phyloP scores from a whole-genome alignment of 2,888 invertebrate species.

The Acronicta psi region DNA sequence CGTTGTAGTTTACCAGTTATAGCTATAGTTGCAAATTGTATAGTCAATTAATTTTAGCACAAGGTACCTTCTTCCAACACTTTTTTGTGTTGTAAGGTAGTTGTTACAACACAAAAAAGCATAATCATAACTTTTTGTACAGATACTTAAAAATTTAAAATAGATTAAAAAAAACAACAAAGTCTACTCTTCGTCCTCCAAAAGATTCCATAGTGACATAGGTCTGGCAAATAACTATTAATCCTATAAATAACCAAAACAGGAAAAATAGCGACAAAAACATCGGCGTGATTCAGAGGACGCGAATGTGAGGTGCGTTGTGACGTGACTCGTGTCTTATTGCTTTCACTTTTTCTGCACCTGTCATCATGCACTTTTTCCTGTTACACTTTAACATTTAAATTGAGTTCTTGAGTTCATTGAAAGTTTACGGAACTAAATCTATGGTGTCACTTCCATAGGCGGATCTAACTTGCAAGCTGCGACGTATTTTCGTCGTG shows the following conservation, averaged over 20 bases:
- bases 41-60: no score
- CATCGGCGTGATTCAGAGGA: slow-evolving; percentile 29
- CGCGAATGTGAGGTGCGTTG: slow-evolving; percentile 21
- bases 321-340: not conserved
- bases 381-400: slow-evolving; percentile 42
- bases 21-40: no score
- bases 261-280: slow-evolving; percentile 30
- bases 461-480: no score
- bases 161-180: no score
- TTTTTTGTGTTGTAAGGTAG: no score
- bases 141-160: no score
- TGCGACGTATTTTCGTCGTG: no score
- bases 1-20: no score
- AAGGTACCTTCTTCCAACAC: no score
- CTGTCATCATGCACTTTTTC: slow-evolving; percentile 37
- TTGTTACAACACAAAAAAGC: no score
- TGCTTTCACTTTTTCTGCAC: slow-evolving; percentile 52
- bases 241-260: slow-evolving; percentile 19
- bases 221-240: slow-evolving; percentile 2
- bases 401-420: slow-evolving; percentile 35
- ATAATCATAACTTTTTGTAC: no score
- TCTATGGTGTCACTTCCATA: not conserved
- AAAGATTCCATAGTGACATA: slow-evolving; percentile 7
- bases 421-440: slow-evolving; percentile 25
- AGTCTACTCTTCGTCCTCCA: not conserved